Conservation (phyloP, 2,888 invertebrate genomes). For the Aphidoletes aphidimyza region DNA sequence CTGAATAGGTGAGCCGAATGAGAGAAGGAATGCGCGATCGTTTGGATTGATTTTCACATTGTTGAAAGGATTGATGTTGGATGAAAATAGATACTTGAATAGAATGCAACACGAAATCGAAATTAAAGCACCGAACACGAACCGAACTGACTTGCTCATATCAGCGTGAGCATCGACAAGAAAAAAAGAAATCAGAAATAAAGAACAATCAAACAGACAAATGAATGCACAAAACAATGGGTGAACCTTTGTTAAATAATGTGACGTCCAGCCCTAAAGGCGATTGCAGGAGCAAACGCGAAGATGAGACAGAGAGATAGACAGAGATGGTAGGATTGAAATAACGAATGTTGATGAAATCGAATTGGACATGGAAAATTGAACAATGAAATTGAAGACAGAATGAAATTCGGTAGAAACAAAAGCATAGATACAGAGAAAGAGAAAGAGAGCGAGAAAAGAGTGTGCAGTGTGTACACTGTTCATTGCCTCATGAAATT, state of each 20-base stretch:
- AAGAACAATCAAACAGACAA: conserved; percentile 46
- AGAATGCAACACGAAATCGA: not conserved
- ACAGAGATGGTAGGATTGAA: not conserved
- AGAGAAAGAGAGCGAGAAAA: not conserved
- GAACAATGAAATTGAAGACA: not conserved
- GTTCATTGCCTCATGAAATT: not conserved
- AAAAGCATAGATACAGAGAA: not conserved
- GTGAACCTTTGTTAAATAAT: conserved; percentile 28
- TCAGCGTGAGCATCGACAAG: too few relatives aligned
- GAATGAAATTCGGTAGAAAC: not conserved
- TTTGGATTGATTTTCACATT: not conserved
- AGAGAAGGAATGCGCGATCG: too few relatives aligned
- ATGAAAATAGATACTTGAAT: not conserved
- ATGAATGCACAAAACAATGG: conserved; percentile 21
- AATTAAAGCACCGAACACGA: not conserved
- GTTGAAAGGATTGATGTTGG: not conserved
- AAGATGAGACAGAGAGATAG: not conserved
- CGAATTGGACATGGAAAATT: conserved; percentile 4
- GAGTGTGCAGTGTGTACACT: too few relatives aligned
- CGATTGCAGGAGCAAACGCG: not conserved
- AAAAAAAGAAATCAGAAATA: not conserved
- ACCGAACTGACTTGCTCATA: not conserved
- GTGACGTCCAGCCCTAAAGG: conserved; percentile 40
- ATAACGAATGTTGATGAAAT: not conserved
- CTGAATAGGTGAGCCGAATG: too few relatives aligned